Conservation (phyloP, 37 sponge, comb jelly and placozoan species). For the Halisarca cf. caerulea region DNA sequence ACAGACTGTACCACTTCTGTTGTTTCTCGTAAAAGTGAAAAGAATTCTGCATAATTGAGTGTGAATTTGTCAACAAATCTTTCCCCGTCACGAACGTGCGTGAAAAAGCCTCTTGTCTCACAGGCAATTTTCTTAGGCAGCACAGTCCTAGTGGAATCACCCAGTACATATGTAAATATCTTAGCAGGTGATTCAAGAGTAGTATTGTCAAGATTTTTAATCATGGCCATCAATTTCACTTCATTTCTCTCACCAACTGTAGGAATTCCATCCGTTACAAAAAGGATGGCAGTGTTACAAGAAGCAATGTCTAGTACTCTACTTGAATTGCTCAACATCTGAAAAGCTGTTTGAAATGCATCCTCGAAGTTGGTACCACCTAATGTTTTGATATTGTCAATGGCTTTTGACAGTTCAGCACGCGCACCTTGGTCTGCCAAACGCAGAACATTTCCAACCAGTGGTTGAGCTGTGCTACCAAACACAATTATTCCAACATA, state of each 20-base stretch:
- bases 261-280: conserved; percentile 6
- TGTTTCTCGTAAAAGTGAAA: neutral
- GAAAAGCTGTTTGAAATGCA: neutral
- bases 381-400: neutral
- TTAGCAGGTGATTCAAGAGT: neutral
- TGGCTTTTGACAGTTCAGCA: neutral
- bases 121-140: conserved; percentile 3
- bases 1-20: neutral
- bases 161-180: conserved; percentile 5
- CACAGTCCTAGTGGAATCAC: neutral
- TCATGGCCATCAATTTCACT: neutral
- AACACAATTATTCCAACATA: conserved; percentile 19
- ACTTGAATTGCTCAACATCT: neutral
- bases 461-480: neutral
- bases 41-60: neutral
- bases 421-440: too few relatives aligned
- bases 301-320: neutral
- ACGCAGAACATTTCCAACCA: neutral
- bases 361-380: conserved; percentile 27
- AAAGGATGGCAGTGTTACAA: conserved; percentile 9
- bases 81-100: neutral
- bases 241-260: conserved; percentile 16
- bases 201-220: neutral
- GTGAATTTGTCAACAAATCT: neutral
- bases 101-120: neutral